Conservation (phyloP, 1,140 invertebrate genomes). For the Euwallacea similis region DNA sequence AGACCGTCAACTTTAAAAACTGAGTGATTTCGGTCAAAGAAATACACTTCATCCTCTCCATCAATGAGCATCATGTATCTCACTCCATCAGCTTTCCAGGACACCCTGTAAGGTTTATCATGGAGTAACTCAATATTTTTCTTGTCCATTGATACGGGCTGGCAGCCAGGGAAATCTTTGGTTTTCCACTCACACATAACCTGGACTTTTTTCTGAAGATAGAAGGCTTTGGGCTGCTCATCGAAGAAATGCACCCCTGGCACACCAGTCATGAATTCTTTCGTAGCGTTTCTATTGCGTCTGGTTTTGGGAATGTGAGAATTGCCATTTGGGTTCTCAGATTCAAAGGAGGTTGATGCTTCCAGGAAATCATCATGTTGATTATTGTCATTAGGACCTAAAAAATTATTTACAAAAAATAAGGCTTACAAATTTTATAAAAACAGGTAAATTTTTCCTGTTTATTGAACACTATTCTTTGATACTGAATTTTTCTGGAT, state of each 20-base stretch:
- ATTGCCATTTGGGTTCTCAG: slow-evolving; percentile 23
- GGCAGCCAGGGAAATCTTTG: slow-evolving; percentile 90
- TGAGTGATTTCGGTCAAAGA: slow-evolving; percentile 93
- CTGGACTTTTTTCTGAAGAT: slow-evolving; percentile 78
- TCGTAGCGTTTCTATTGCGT: slow-evolving; percentile 61
- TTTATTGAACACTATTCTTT: no score
- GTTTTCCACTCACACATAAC: slow-evolving; percentile 79
- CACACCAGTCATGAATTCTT: slow-evolving; percentile 80
- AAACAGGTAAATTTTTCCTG: no score
- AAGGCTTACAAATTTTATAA: no score
- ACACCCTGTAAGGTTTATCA: slow-evolving; percentile 87
- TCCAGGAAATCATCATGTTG: slow-evolving; percentile 36
- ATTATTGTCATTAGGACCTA: no score
- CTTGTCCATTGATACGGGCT: slow-evolving; percentile 94
- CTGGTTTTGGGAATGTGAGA: slow-evolving; percentile 21
- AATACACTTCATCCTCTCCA: slow-evolving; percentile 81
- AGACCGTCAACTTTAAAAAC: slow-evolving; percentile 86
- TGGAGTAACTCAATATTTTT: slow-evolving; percentile 78
- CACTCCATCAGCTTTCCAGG: slow-evolving; percentile 99
- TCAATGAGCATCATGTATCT: slow-evolving; percentile 98
- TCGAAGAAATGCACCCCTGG: slow-evolving; percentile 69
- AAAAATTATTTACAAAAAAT: no score
- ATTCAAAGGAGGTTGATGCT: slow-evolving; percentile 39
- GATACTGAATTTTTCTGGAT: no score
- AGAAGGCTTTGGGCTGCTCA: slow-evolving; percentile 62